Percentiles rank a stretch among this genome's conserved stretches.
Conservation (phyloP, 2,888 invertebrate species). For the Drosophila greeni region DNA sequence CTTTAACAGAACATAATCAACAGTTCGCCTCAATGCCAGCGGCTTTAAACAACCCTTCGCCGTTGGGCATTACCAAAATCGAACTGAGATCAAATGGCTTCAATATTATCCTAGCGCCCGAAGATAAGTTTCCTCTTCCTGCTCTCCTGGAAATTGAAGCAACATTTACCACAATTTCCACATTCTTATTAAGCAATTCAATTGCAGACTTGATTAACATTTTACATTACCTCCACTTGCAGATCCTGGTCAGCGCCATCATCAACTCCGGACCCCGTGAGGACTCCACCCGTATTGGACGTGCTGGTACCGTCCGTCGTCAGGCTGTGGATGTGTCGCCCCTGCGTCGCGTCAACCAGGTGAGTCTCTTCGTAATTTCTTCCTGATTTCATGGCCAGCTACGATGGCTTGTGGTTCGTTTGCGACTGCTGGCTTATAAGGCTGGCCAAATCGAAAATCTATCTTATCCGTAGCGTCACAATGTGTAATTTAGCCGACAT, state of each 20-base stretch:
- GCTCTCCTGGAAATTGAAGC: conserved; percentile 62
- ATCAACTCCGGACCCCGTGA: conserved; percentile 99
- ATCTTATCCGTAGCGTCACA: conserved; percentile 75
- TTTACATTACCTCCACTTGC: conserved; percentile 14
- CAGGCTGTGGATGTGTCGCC: conserved; percentile 99
- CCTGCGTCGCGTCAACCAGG: conserved; percentile 96
- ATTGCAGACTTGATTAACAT: neutral
- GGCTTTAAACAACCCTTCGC: neutral
- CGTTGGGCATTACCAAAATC: conserved; percentile 22
- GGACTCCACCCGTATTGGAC: conserved; percentile 99
- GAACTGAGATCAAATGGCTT: conserved; percentile 49
- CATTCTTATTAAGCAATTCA: too few relatives aligned
- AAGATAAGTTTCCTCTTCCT: conserved; percentile 43
- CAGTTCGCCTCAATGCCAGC: conserved; percentile 46
- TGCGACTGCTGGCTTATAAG: conserved; percentile 60
- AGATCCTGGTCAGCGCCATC: conserved; percentile 96
- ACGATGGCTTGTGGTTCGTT: conserved; percentile 59
- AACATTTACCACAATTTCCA: conserved; percentile 30
- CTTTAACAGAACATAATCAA: neutral
- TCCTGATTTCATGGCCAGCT: too few relatives aligned
- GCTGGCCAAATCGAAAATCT: conserved; percentile 57
- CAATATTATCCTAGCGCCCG: conserved; percentile 57
- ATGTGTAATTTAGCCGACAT: conserved; percentile 55
- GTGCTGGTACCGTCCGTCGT: conserved; percentile 99
- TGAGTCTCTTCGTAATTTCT: too few relatives aligned